Base-by-base conservation (phyloP, 2,113 vertebrate species). In the Synchiropus splendidus region DNA sequence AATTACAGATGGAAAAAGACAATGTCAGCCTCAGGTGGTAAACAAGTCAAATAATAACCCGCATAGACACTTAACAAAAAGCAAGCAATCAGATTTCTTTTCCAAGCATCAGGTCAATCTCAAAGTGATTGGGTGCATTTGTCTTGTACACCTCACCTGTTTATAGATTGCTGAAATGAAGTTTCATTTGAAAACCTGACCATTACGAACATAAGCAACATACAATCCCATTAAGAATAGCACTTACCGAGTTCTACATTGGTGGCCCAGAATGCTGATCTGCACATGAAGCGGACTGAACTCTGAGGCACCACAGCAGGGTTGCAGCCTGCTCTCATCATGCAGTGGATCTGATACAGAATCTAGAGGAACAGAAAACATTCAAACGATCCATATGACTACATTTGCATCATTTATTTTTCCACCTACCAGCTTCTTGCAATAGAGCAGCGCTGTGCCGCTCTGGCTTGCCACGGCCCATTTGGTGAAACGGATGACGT, bases 381-480 rank as follows among this genome's bases (percentile, higher is more conserved):
- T 18, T 16, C 10, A 2, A 43, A 32, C 5, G 4, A 21, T 1
- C 16, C 4, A n/a, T 1, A 1, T 6, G 27, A 3, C 14, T 42
- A 5, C 4, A 10, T 16, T 11, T 16, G 2, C 8, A 42, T 30
- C 6, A 9, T 10, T 6, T 9, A 6, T 6, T n/a, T 13, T 3
- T 16, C n/a, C 39, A 13, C 42, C 30, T 63, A 94, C 92, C 89
- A 95, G 76, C 42, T 90, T 86, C 71, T 97, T 97, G 83, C 91
- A 95, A 77, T 95, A 97, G 1, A 97, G 76, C 6, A 97, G 74
- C 0, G 92, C 92, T 5, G 92, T 98, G 50, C 92, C 94, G 59
- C 93, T 99, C 37, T 92, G 90, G 70, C 89, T 97, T 56, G 88
- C 90, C 43, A 96, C 92, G 4, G 94, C 94, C 91, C 90, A 98